phyloP scores from a whole-genome alignment of 1,140 invertebrate genomes.

The Calycopis cecrops region DNA sequence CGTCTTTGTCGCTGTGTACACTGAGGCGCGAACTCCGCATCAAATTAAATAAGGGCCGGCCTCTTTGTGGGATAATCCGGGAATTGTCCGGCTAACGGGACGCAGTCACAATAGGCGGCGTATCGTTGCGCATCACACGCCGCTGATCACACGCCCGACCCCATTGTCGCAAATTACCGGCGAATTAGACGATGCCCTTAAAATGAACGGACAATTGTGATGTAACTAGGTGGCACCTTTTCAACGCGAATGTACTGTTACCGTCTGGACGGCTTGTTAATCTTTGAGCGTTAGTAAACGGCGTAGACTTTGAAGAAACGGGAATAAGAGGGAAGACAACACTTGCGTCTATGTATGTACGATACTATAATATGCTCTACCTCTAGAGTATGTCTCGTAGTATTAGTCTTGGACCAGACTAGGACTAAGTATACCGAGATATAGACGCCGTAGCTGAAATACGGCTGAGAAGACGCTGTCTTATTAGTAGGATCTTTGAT shows the following conservation, averaged over 20 bases:
- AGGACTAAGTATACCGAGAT: no score
- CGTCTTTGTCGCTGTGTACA: conserved; percentile 33
- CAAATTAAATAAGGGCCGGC: conserved; percentile 50
- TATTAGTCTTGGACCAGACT: no score
- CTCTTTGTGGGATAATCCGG: conserved; percentile 65
- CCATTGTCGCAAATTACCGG: conserved; percentile 63
- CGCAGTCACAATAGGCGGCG: conserved; percentile 46
- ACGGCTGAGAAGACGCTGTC: no score
- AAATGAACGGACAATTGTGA: conserved; percentile 39
- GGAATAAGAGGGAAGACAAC: no score
- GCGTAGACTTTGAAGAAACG: no score
- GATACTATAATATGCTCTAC: no score
- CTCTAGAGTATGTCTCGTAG: no score
- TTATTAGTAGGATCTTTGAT: no score
- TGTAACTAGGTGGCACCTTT: conserved; percentile 67
- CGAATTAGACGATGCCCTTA: conserved; percentile 66
- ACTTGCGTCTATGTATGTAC: no score
- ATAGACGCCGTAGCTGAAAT: no score
- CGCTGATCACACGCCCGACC: conserved; percentile 31
- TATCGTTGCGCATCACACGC: conserved; percentile 64
- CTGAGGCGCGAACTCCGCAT: conserved; percentile 67
- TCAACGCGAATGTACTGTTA: conserved; percentile 5
- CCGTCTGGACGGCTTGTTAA: conserved; percentile 6
- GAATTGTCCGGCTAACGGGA: conserved; percentile 63
- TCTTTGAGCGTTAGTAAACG: no score